Base-by-base conservation (phyloP, 2,797 vertebrate species). In the Salarias fasciatus region DNA sequence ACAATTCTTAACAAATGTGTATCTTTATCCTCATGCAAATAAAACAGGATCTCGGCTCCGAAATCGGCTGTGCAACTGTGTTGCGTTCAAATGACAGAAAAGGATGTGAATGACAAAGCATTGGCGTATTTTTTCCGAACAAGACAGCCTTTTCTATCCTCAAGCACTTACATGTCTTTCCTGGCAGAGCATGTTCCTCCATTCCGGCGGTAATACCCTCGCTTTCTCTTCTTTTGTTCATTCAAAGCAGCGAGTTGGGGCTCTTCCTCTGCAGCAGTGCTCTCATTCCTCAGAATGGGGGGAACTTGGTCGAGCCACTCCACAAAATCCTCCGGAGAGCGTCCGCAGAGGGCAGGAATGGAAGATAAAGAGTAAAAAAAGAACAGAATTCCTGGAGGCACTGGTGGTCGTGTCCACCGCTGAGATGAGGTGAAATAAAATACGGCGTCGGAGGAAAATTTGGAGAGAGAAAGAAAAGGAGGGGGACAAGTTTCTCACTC, bases 251-350 rank as follows among this genome's bases (percentile, higher is more conserved):
- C 78, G 85, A 68, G 70, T 87, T 86, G 80, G 9, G 55, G 70
- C 73, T 81, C 72, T 73, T 82, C 74, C 72, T 65, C 68, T 67
- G 70, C 68, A 54, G 63, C 83, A 45, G 71, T 80, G 54, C 66
- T 89, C 79, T 91, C 92, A 94, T 94, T 92, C 91, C 92, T 92
- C 85, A 73, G 60, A 60, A 24, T 24, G 56, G 46, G 53, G 11
- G 53, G 70, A 82, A 87, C 69, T 88, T 83, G 72, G 68, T 65
- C 37, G 59, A 75, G 61, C 86, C 83, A 61, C 86, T 88, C 75
- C 63, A 74, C 44, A 66, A 50, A 80, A 60, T 24, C 45, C 33
- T 59, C 44, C 40, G 0, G 15, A 6, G 13, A 12, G 8, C 29
- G 48, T 43, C 53, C 51, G 44, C 13, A 24, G 6, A 14, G 6